Base-by-base conservation (phyloP, 1,140 invertebrate genomes). In the Archivesica marissinica region DNA sequence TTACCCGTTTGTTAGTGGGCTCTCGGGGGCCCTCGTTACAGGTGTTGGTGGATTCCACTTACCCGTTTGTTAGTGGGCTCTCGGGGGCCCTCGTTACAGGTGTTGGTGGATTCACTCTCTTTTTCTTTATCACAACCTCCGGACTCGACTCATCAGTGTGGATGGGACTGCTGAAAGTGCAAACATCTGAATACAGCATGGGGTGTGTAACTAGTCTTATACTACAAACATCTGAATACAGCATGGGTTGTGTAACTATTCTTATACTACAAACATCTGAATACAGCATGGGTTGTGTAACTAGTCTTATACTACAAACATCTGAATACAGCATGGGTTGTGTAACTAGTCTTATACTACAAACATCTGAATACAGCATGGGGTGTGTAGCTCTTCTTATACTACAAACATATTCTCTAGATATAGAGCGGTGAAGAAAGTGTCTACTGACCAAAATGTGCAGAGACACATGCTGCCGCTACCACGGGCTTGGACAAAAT, bases 91-190 rank as follows among this genome's bases (percentile, higher is more conserved):
- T 47, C 1, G 39, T 70, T 2, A 47, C 41, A 47, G 66, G 39
- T 7, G 9, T 44, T 38, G 66, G 66, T 44, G 66, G 66, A 47
- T n/a, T 47, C 1, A 70, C 39, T 70, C 66, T 44, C 28, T 44
- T 70, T n/a, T 70, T 70, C 66, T 70, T 70, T 13, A 70, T 47
- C 38, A 70, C 66, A 66, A 39, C 38, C 13, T 15, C 25, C 25
- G 66, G 66, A 39, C 38, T 41, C 25, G 39, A 44, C 23, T 70
- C 66, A 70, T 70, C 66, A 39, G 66, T 28, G 20, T 25, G 13
- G 1, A 3, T 44, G 2, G 66, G 39, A 28, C 39, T 70, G 23
- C 66, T 70, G 66, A 1, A 70, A 70, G 41, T 38, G 11, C 44
- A 3, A 11, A 44, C 0, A 41, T 11, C 2, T 33, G 4, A 0